These are phyloP conservation scores for Philereme vetulata DNA, from an alignment of 2,888 invertebrate species.

Conservation along the genomic window DNA sequence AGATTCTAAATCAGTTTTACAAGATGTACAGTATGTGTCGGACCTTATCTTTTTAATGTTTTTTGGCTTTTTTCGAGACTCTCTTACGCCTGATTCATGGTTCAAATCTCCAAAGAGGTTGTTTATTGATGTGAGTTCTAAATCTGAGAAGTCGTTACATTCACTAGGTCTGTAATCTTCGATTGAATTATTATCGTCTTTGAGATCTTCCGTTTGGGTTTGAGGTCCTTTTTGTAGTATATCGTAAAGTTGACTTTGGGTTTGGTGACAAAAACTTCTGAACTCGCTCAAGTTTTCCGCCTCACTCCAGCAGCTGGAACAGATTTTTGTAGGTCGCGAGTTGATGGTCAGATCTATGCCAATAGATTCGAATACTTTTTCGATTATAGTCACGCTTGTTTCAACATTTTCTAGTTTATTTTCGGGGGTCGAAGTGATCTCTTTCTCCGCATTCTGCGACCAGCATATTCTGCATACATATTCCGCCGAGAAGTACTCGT, in stretches of 20 bases:
- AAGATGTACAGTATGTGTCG: conserved; percentile 63
- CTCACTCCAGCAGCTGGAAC: conserved; percentile 55
- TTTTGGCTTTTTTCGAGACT: conserved; percentile 36
- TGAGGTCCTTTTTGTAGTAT: conserved; percentile 41
- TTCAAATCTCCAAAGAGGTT: conserved; percentile 25
- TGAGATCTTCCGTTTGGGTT: background rate
- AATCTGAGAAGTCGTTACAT: conserved; percentile 22
- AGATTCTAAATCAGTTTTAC: conserved; percentile 55
- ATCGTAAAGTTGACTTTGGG: conserved; percentile 53
- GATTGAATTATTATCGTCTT: background rate
- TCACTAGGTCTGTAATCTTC: conserved; percentile 8
- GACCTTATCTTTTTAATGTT: conserved; percentile 48
- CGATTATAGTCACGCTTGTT: conserved; percentile 41
- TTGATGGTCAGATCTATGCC: conserved; percentile 53
- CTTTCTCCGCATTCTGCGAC: conserved; percentile 52
- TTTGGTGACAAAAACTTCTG: conserved; percentile 59
- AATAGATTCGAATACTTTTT: conserved; percentile 61
- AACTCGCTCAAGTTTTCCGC: conserved; percentile 63
- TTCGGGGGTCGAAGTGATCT: conserved; percentile 37
- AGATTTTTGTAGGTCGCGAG: conserved; percentile 56
- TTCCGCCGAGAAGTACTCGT: conserved; percentile 63
- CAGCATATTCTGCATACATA: conserved; percentile 71
- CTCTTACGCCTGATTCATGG: conserved; percentile 14
- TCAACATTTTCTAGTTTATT: conserved; percentile 34
- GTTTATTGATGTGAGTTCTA: conserved; percentile 17